Base-by-base conservation (phyloP, 2,797 vertebrate genomes). In the Arnoldichthys spilopterus region DNA sequence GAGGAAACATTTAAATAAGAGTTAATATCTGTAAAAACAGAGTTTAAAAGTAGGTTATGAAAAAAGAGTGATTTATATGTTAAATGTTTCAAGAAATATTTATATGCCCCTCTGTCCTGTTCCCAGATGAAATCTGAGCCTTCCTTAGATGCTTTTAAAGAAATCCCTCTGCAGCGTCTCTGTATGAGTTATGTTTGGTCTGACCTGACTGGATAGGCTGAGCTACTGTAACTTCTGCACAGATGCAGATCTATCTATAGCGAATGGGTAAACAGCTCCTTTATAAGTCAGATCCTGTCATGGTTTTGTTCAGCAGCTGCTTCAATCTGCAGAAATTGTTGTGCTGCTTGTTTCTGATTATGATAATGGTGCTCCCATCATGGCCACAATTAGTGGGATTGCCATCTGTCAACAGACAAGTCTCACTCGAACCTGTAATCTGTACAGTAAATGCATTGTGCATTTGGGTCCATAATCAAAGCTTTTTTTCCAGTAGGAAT, bases 171-270 rank as follows among this genome's bases (percentile, higher is more conserved):
- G 72, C 67, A 1, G 40, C 16, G 28, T 15, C 13, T 71, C 32
- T 70, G 32, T 26, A 71, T 68, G 24, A 28, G 43, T 53, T 28
- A 20, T 43, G 24, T 34, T 74, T 62, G 26, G 45, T 53, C 58
- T 45, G 66, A 69, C 15, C 72, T 62, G 43, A 62, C 72, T 75
- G 64, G 61, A 70, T 5, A 53, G 32, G 22, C 63, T 79, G 78
- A 69, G 61, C 45, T 53, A 58, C 72, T 73, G 54, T 66, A 59
- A 59, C 61, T 61, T 63, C 64, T 70, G 54, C 64, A 61, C 66
- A 70, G 78, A 74, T 80, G 64, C 78, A 74, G 64, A 58, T 79
- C 77, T 80, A 70, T 70, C 72, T 75, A 69, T 74, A 75, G 78
- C 37, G 16, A 32, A 58, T 56, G 20, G 40, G 45, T 70, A 63